These are phyloP conservation scores for Byasa hedistus DNA, from an alignment of 2,888 invertebrate genomes.

Conservation along the genomic window DNA sequence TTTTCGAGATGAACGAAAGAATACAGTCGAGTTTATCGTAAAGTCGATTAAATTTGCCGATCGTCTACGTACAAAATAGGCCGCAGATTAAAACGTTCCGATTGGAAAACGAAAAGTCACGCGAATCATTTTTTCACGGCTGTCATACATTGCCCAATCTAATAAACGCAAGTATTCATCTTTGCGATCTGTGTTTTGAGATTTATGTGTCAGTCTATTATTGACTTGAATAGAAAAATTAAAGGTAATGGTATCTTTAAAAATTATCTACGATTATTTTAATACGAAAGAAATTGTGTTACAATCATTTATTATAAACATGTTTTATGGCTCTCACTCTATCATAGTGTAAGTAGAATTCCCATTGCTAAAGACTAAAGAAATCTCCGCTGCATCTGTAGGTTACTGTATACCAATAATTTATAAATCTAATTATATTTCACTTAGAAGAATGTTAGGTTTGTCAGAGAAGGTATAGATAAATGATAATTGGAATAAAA, in stretches of 20 bases:
- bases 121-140: constrained; percentile 57
- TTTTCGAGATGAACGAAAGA: constrained; percentile 30
- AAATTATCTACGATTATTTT: not conserved
- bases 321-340: too few species aligned
- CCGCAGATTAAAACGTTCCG: constrained; percentile 47
- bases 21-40: constrained; percentile 31
- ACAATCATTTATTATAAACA: not conserved
- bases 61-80: constrained; percentile 35
- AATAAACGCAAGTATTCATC: constrained; percentile 54
- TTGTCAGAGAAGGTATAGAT: too few species aligned
- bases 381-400: not conserved
- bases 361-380: not conserved
- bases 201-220: constrained; percentile 52
- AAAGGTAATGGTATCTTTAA: not conserved
- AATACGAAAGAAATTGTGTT: not conserved
- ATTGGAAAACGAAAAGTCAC: constrained; percentile 62
- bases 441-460: not conserved
- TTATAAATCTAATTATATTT: not conserved
- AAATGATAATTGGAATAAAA: too few species aligned
- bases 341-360: not conserved
- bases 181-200: constrained; percentile 51
- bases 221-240: constrained; percentile 5
- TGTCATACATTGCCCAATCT: constrained; percentile 55
- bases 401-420: not conserved
- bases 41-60: constrained; percentile 33